These are phyloP conservation scores for Microplitis mediator DNA, from an alignment of 1,140 invertebrate species.

Conservation along the genomic window DNA sequence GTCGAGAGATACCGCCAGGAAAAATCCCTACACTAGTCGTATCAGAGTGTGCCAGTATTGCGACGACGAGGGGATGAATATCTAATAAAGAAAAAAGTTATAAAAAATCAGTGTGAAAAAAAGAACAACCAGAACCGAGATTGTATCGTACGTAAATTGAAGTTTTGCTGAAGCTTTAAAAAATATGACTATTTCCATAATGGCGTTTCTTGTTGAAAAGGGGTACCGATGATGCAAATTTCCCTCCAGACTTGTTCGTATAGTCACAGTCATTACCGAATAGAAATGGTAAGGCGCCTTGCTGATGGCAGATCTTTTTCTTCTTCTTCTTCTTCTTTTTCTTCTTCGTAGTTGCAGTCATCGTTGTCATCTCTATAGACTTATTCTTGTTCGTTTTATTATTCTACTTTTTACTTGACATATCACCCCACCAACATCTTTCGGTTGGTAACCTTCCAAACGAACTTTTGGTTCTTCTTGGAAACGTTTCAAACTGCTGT, in stretches of 20 bases:
- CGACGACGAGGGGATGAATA: neutral
- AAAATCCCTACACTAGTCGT: neutral
- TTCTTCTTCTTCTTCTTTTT: conserved; percentile 4
- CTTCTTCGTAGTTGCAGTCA: neutral
- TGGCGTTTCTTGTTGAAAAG: neutral
- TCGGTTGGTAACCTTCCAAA: conserved; percentile 28
- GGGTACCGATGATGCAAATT: conserved; percentile 22
- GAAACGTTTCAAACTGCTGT: conserved; percentile 23
- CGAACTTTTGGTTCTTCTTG: conserved; percentile 20
- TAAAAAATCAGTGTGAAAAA: conserved; percentile 3
- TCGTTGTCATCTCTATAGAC: neutral
- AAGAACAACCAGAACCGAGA: neutral
- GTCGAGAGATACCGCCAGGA: neutral
- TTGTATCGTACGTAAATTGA: conserved; percentile 22
- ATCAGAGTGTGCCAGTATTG: neutral
- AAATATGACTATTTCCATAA: conserved; percentile 24
- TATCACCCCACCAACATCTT: neutral
- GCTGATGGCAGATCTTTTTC: conserved; percentile 25
- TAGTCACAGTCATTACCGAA: conserved; percentile 24
- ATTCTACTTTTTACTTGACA: conserved; percentile 14
- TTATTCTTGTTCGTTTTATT: neutral
- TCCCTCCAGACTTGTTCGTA: conserved; percentile 16
- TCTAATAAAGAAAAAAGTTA: neutral
- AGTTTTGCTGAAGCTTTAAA: conserved; percentile 5
- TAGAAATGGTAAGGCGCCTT: conserved; percentile 15